Percentiles rank a stretch among this genome's conserved stretches.
These are phyloP conservation scores for Saturnia japonica DNA, from an alignment of 2,888 invertebrate genomes.

Conservation along the genomic window DNA sequence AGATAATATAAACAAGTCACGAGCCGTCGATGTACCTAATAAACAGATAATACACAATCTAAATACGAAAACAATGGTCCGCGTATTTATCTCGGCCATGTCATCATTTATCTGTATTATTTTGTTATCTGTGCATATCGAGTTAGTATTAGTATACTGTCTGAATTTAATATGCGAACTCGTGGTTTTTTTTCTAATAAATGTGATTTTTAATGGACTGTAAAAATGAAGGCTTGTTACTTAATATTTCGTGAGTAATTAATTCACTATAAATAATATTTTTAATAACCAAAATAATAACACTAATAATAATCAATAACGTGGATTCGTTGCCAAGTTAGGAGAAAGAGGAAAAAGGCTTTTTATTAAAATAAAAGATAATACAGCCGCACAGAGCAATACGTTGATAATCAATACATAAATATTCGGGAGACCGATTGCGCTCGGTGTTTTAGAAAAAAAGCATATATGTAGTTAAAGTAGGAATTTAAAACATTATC, in stretches of 20 bases:
- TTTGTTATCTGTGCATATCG: slow-evolving; percentile 9
- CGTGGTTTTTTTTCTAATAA: background rate
- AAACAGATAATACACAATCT: slow-evolving; percentile 15
- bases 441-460: too few relatives aligned
- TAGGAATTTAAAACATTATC: too few relatives aligned
- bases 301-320: too few relatives aligned
- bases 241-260: slow-evolving; percentile 8
- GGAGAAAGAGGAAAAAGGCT: too few relatives aligned
- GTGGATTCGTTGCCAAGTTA: too few relatives aligned
- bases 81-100: slow-evolving; percentile 9
- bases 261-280: background rate
- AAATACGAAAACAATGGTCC: slow-evolving; percentile 11
- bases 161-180: slow-evolving; percentile 6
- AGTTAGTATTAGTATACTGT: slow-evolving; percentile 10
- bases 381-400: too few relatives aligned
- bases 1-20: slow-evolving; percentile 20
- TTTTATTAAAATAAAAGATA: too few relatives aligned
- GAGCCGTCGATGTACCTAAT: slow-evolving; percentile 19
- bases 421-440: too few relatives aligned
- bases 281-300: too few relatives aligned
- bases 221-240: slow-evolving; percentile 8
- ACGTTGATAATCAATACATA: too few relatives aligned
- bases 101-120: slow-evolving; percentile 10
- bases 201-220: background rate
- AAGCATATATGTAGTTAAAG: too few relatives aligned